phyloP scores from a whole-genome alignment of 2,797 vertebrate species.

The Muscicapa comitata region DNA sequence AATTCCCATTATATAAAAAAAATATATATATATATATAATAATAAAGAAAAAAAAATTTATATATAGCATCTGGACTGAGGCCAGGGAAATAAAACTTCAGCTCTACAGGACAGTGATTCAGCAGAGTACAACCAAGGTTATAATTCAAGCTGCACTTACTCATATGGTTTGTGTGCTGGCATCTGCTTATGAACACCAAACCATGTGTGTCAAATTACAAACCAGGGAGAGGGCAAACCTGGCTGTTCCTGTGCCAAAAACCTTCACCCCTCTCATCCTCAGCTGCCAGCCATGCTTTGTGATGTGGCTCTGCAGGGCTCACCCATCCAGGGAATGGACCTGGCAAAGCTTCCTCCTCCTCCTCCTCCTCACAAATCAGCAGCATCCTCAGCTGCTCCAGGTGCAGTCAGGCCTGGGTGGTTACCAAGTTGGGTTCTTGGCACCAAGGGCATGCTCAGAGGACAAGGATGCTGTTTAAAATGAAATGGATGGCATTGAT shows the following conservation, averaged over 20 bases:
- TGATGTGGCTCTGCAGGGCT: background rate
- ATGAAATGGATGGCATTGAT: background rate
- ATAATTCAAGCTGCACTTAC: background rate
- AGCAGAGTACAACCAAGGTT: background rate
- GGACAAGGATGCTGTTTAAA: background rate
- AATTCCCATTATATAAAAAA: background rate
- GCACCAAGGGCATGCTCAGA: background rate
- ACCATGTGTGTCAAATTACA: background rate
- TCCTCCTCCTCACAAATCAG: background rate
- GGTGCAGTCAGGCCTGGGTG: background rate
- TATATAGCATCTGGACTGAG: background rate
- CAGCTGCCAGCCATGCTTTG: rapidly evolving
- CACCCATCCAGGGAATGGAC: background rate
- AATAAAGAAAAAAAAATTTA: background rate
- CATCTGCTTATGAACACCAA: background rate
- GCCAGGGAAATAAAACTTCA: background rate
- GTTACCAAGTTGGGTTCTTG: background rate
- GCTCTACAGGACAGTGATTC: background rate
- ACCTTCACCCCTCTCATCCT: background rate
- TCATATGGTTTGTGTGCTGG: background rate
- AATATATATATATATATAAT: too few species aligned
- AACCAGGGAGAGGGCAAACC: background rate
- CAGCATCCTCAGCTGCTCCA: background rate
- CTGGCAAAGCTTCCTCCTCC: background rate
- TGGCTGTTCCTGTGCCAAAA: background rate